phyloP scores from a whole-genome alignment of 1,140 invertebrate genomes.

The Pachyrhynchus sulphureomaculatus region DNA sequence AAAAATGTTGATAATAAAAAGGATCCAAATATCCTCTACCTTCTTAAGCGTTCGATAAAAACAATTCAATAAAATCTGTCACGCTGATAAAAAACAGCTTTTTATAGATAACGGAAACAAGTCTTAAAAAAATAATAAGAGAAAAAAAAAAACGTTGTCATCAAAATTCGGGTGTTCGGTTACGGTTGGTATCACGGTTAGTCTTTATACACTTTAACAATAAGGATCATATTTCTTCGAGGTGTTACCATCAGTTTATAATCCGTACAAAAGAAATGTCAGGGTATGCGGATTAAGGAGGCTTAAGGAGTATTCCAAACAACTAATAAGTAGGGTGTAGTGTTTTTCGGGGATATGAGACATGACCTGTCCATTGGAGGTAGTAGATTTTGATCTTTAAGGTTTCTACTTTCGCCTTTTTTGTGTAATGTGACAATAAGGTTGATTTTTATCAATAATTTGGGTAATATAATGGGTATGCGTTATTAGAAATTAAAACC shows the following conservation, averaged over 20 bases:
- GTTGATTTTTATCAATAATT: not conserved
- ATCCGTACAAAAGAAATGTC: slow-evolving; percentile 27
- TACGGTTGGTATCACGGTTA: slow-evolving; percentile 24
- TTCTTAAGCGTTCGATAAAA: too few relatives aligned
- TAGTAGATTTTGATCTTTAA: slow-evolving; percentile 19
- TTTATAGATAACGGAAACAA: slow-evolving; percentile 27
- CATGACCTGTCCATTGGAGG: slow-evolving; percentile 17
- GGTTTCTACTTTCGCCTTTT: not conserved
- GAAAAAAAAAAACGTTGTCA: slow-evolving; percentile 13
- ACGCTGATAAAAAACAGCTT: slow-evolving; percentile 14
- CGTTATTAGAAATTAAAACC: too few relatives aligned
- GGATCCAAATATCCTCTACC: too few relatives aligned
- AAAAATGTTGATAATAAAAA: too few relatives aligned
- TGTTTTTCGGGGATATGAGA: slow-evolving; percentile 16
- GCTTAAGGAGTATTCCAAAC: slow-evolving; percentile 28
- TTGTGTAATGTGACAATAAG: not conserved
- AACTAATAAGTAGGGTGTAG: slow-evolving; percentile 26
- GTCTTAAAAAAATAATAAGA: slow-evolving; percentile 7
- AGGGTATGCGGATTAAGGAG: slow-evolving; percentile 21
- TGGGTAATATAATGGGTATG: too few relatives aligned
- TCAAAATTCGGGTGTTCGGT: slow-evolving; percentile 24
- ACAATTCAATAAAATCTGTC: slow-evolving; percentile 1
- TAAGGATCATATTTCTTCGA: slow-evolving; percentile 26
- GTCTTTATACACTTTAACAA: slow-evolving; percentile 11
- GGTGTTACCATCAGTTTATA: slow-evolving; percentile 29